phyloP scores from a whole-genome alignment of 1,140 invertebrate species.

The Marisa cornuarietis region DNA sequence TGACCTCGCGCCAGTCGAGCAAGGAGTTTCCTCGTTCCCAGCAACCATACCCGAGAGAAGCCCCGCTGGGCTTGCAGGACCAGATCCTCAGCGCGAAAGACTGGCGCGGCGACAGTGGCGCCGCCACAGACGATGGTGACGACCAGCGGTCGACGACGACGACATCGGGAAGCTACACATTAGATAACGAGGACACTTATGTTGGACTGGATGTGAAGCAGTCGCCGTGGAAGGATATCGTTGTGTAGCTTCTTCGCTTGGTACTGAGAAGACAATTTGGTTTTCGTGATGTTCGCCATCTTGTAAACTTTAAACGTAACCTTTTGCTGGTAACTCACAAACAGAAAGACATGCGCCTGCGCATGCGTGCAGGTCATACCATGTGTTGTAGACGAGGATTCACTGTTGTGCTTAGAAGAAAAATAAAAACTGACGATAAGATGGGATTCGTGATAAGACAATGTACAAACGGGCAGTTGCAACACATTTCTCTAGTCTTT shows the following conservation, averaged over 20 bases:
- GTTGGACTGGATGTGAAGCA: slow-evolving; percentile 29
- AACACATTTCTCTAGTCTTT: not conserved
- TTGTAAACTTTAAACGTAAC: not conserved
- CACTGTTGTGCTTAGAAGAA: no score
- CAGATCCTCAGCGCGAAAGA: slow-evolving; percentile 4
- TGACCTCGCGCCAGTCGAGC: not conserved
- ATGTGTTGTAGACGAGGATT: no score
- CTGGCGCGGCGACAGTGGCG: slow-evolving; percentile 36
- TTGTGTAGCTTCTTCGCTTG: slow-evolving; percentile 18
- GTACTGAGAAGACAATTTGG: no score
- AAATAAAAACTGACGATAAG: no score
- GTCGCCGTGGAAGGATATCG: slow-evolving; percentile 30
- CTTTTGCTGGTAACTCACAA: no score
- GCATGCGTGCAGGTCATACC: no score
- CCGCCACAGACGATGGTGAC: slow-evolving; percentile 31
- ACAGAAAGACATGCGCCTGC: no score
- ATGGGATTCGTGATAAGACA: no score
- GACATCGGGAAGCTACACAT: slow-evolving; percentile 42
- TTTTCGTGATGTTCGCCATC: not conserved
- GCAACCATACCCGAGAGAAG: not conserved
- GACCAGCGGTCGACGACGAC: slow-evolving; percentile 35
- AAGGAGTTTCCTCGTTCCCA: not conserved
- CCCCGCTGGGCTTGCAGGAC: not conserved
- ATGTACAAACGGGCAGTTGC: no score
- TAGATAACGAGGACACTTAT: slow-evolving; percentile 37